Base-by-base conservation (phyloP, 2,888 invertebrate species). In the Cotesia congregata region DNA sequence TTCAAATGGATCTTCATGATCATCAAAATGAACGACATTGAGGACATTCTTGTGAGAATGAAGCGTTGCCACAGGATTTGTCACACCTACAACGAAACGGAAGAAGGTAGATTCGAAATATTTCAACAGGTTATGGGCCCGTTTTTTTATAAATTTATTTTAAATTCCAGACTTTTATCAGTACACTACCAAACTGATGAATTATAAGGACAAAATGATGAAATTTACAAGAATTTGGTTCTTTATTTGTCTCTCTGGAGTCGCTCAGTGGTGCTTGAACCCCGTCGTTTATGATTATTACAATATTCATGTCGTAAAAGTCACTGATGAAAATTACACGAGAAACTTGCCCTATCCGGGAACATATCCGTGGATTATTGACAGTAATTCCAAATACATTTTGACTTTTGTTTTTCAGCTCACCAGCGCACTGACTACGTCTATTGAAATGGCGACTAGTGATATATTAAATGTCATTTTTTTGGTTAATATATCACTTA, bases 211-310 rank as follows among this genome's bases (percentile, higher is more conserved):
- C 0, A 77, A 80, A 50, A 61, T 41, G 67, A 75, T 75, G 6
- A 71, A 62, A 6, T 85, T 83, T 39, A 15, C 80, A 4, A 75
- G 73, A 20, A 75, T 74, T 1, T 85, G 84, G 83, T 41, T 74
- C 2, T 71, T 65, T 38, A 9, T 81, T 20, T 80, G 80, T 59
- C 67, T 79, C 12, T 83, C 80, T 6, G 84, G 84, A 1, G 70
- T 82, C 41, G 6, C 80, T 5, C 84, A 85, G 68, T 85, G 84
- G 83, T 82, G 83, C 69, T 65, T 78, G 40, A 83, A 83, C 78
- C 82, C 85, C 17, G 15, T 83, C 6, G 40, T 82, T 15, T 77
- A 80, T 59, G 80, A 81, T 40, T 61, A 74, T 3, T 75, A 72
- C n/a, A 72, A 62, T 62, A 62, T 72, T 15, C 17, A 61, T 78